Evolutionary conservation across 2,113 vertebrate species (phyloP).

Genomic region (Channa argus): DNA sequence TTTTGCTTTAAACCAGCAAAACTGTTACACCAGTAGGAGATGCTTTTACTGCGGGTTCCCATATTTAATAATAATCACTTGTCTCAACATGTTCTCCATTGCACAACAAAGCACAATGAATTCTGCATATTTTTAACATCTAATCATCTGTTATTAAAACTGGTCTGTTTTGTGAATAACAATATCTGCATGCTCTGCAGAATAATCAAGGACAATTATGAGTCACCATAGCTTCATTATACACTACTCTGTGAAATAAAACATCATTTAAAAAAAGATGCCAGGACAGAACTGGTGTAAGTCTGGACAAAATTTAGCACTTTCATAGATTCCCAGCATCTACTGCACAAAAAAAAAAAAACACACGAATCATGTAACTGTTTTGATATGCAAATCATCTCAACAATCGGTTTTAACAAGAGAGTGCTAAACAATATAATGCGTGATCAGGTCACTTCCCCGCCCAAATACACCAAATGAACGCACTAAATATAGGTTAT

Average conservation of each 20-base stretch:
- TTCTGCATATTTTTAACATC: conserved; percentile 18
- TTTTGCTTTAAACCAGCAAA: conserved; percentile 2
- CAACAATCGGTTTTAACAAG: not conserved
- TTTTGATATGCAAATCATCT: not conserved
- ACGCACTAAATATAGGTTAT: not conserved
- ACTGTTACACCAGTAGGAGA: not conserved
- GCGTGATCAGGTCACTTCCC: conserved; percentile 16
- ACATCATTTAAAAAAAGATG: conserved; percentile 20
- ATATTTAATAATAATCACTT: conserved; percentile 8
- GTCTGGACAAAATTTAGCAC: not conserved
- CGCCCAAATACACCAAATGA: conserved; percentile 21
- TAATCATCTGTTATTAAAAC: conserved; percentile 27
- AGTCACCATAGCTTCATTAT: conserved; percentile 53
- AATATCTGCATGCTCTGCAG: conserved; percentile 40
- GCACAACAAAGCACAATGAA: conserved; percentile 8
- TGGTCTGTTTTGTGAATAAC: conserved; percentile 35
- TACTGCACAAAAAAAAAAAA: not conserved
- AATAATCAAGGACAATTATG: conserved; percentile 57
- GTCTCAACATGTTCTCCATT: conserved; percentile 50
- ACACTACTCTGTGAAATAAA: conserved; percentile 27
- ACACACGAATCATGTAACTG: conserved; percentile 8
- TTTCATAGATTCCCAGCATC: not conserved
- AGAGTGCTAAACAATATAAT: conserved; percentile 3
- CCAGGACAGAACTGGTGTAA: not conserved
- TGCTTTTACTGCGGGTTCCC: not conserved